Conservation (phyloP, 1,140 invertebrate species). For the Carposina sasakii region DNA sequence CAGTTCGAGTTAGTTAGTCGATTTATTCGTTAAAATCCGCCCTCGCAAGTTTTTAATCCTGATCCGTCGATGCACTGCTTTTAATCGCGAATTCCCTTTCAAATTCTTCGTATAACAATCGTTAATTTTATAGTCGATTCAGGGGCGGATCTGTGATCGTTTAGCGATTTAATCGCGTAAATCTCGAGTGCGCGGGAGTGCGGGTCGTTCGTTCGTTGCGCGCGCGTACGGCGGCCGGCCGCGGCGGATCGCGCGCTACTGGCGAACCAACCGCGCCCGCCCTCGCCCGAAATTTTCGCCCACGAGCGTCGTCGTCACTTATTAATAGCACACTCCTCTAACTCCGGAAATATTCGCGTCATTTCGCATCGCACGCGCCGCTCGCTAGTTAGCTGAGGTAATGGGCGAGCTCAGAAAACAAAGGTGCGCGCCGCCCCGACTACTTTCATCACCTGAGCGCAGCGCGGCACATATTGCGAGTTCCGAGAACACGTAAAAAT, state of each 20-base stretch:
- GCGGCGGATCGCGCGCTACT: constrained; percentile 66
- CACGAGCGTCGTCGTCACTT: constrained; percentile 63
- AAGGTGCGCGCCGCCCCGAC: constrained; percentile 12
- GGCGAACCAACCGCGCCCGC: constrained; percentile 34
- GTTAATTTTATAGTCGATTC: constrained; percentile 1
- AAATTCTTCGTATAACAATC: no score
- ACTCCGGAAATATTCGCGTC: constrained; percentile 72
- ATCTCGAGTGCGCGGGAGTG: constrained; percentile 55
- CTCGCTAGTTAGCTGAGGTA: constrained; percentile 51
- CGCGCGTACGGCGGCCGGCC: constrained; percentile 63
- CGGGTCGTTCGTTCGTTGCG: constrained; percentile 69
- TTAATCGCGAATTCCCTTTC: no score
- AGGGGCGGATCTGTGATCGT: constrained; percentile 44
- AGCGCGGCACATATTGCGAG: no score
- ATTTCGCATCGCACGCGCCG: constrained; percentile 61
- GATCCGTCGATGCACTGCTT: constrained; percentile 30
- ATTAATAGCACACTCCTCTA: constrained; percentile 68
- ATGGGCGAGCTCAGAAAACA: constrained; percentile 29
- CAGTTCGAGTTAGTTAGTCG: constrained; percentile 68
- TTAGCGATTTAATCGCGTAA: constrained; percentile 42
- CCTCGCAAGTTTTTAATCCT: constrained; percentile 45
- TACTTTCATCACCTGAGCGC: no score
- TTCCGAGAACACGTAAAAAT: no score
- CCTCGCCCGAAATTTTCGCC: constrained; percentile 62
- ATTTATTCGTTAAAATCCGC: constrained; percentile 69